Conservation (phyloP, 2,888 invertebrate species). For the Macaria liturata region DNA sequence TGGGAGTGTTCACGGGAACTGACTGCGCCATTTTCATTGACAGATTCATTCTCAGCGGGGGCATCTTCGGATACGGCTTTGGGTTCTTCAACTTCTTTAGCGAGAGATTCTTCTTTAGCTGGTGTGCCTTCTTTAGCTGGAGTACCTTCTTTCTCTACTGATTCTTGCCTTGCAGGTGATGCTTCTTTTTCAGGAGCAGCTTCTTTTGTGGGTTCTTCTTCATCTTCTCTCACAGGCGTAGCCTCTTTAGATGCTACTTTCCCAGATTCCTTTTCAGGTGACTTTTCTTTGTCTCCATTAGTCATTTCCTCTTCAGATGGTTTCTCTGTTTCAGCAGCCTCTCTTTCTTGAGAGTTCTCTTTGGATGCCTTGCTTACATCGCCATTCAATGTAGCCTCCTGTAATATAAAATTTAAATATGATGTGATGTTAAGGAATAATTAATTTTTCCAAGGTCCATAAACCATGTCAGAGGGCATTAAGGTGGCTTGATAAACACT, state of each 20-base stretch:
- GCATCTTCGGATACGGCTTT: slow-evolving; percentile 58
- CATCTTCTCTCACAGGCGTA: slow-evolving; percentile 48
- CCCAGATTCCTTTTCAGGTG: slow-evolving; percentile 43
- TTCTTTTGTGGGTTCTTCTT: slow-evolving; percentile 24
- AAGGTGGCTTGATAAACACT: too few species aligned
- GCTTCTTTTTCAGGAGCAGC: slow-evolving; percentile 43
- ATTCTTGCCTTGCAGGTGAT: slow-evolving; percentile 48
- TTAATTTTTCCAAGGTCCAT: too few species aligned
- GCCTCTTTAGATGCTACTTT: slow-evolving; percentile 46
- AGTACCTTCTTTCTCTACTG: slow-evolving; percentile 45
- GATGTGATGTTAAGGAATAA: too few species aligned
- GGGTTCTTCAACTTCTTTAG: slow-evolving; percentile 52
- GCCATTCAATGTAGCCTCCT: slow-evolving; percentile 57
- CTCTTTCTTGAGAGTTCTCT: slow-evolving; percentile 59
- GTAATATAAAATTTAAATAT: slow-evolving; percentile 7
- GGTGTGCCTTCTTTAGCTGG: slow-evolving; percentile 50
- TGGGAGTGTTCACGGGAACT: slow-evolving; percentile 74
- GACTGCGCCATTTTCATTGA: slow-evolving; percentile 68
- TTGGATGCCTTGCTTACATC: slow-evolving; percentile 60
- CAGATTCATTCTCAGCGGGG: slow-evolving; percentile 57
- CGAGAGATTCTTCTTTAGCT: slow-evolving; percentile 49
- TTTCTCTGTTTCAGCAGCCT: slow-evolving; percentile 41
- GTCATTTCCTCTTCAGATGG: slow-evolving; percentile 40
- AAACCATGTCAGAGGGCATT: too few species aligned
- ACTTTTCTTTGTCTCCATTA: slow-evolving; percentile 42